These are phyloP conservation scores for Emydocephalus ijimae DNA, from an alignment of 2,113 vertebrate genomes.

Conservation along the genomic window DNA sequence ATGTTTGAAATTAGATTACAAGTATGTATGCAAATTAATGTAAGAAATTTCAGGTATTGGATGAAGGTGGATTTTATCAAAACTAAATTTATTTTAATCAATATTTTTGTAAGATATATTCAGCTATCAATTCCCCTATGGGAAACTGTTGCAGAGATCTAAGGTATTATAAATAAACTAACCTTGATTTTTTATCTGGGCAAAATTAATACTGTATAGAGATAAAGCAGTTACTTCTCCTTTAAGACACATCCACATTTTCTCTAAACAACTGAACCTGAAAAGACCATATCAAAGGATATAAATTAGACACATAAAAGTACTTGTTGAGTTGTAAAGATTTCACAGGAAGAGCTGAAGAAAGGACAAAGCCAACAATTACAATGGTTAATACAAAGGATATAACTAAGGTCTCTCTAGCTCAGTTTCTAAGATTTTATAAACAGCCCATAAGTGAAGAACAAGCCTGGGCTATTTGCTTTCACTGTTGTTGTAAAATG, in stretches of 20 bases:
- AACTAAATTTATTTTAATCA: background rate
- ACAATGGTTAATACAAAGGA: background rate
- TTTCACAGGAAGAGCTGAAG: background rate
- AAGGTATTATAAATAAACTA: background rate
- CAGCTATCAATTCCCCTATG: background rate
- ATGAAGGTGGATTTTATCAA: background rate
- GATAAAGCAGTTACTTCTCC: background rate
- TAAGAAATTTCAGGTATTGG: background rate
- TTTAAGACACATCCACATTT: constrained; percentile 40
- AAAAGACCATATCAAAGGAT: background rate
- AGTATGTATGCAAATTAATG: background rate
- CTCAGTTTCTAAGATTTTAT: constrained; percentile 54
- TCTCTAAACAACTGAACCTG: constrained; percentile 47
- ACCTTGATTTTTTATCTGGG: background rate
- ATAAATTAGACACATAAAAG: constrained; percentile 12
- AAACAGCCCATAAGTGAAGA: constrained; percentile 63
- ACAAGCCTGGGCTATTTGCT: constrained; percentile 69
- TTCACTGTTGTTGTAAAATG: constrained; percentile 57
- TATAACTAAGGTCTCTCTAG: constrained; percentile 41
- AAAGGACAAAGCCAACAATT: background rate
- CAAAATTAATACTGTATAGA: background rate
- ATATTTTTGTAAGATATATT: background rate
- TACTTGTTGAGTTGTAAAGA: background rate
- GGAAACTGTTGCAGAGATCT: background rate
- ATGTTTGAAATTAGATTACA: background rate